phyloP scores from a whole-genome alignment of 2,888 invertebrate species.

The Phanerotoma sp. region DNA sequence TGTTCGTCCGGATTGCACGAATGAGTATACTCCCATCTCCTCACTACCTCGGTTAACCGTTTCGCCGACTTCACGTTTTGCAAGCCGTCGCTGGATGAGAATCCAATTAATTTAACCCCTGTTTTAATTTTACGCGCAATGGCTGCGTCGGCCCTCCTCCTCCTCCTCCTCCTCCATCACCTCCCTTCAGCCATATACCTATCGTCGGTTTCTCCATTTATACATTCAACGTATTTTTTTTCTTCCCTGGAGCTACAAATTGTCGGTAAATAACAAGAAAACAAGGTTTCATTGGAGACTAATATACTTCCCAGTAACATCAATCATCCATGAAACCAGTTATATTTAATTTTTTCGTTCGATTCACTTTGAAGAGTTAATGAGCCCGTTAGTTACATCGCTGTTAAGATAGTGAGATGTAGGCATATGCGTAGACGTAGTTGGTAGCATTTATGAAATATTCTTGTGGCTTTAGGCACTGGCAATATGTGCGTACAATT shows the following conservation, averaged over 20 bases:
- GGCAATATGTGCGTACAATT: constrained; percentile 10
- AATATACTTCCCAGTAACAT: not conserved
- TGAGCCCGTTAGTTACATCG: constrained; percentile 6
- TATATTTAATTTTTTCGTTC: not conserved
- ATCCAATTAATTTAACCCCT: constrained; percentile 28
- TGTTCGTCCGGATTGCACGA: constrained; percentile 21
- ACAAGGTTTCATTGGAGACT: not conserved
- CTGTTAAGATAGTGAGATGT: not conserved
- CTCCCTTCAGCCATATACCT: constrained; percentile 18
- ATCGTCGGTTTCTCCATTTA: constrained; percentile 22
- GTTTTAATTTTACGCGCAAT: constrained; percentile 28
- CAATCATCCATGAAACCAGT: not conserved
- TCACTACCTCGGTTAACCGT: constrained; percentile 15
- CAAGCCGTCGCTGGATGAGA: constrained; percentile 20
- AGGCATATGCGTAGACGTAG: too few relatives aligned
- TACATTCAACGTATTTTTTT: constrained; percentile 26
- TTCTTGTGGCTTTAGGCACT: not conserved
- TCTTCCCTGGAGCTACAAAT: not conserved
- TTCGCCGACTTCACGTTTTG: constrained; percentile 19
- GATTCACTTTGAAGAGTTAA: constrained; percentile 7
- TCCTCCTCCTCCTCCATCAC: not conserved
- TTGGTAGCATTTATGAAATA: constrained; percentile 6
- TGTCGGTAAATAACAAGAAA: not conserved
- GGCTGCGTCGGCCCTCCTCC: constrained; percentile 5
- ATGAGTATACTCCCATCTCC: constrained; percentile 18